Evolutionary conservation across 2,113 vertebrate species (phyloP).

Genomic region (Ellobius talpinus): DNA sequence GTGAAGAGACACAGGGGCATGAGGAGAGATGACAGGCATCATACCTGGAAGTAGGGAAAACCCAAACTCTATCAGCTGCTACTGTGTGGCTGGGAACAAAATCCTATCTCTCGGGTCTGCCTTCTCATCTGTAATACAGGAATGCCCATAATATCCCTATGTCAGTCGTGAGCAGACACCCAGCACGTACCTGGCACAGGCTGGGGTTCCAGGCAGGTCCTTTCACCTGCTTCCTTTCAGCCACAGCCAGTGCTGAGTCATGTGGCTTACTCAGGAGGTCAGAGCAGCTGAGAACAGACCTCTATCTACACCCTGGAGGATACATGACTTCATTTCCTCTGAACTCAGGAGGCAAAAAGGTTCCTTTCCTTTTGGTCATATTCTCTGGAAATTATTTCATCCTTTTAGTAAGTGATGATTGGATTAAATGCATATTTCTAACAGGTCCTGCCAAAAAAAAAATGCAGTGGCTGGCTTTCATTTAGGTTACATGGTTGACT

Average conservation of each 20-base stretch:
- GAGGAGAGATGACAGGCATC: neutral
- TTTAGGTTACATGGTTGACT: neutral
- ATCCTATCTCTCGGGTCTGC: neutral
- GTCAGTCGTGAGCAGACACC: neutral
- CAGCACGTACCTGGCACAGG: fast-evolving
- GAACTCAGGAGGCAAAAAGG: constrained; percentile 5
- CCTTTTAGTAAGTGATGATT: neutral
- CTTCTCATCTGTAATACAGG: neutral
- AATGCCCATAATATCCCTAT: no score
- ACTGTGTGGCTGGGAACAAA: neutral
- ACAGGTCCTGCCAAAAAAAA: neutral
- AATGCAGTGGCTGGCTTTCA: neutral
- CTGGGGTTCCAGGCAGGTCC: fast-evolving
- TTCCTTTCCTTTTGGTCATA: neutral
- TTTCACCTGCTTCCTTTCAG: neutral
- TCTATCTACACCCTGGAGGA: neutral
- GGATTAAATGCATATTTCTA: constrained; percentile 30
- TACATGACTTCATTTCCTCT: constrained; percentile 72
- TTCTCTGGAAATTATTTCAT: constrained; percentile 74
- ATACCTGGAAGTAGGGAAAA: neutral
- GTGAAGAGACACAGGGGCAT: neutral
- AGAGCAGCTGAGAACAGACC: neutral
- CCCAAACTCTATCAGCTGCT: neutral
- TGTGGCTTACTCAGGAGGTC: neutral
- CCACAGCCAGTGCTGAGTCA: neutral